A percentile compares a stretch with the other conserved stretches of the same genome.
These are phyloP conservation scores for Aphrocallistes beatrix DNA, from an alignment of 37 sponge, comb jelly and placozoan genomes.

Conservation along the genomic window DNA sequence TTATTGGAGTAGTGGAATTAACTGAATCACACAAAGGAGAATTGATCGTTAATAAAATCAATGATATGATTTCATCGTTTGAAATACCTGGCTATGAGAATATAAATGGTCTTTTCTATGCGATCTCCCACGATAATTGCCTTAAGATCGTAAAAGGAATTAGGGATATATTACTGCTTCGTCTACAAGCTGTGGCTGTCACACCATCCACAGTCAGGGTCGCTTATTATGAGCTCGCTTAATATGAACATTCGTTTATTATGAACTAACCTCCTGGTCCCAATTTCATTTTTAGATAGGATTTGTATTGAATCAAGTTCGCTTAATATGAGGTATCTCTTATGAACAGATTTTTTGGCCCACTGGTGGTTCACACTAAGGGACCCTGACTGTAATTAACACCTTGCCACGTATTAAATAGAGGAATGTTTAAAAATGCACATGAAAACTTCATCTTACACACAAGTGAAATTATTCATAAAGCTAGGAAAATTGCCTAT, in stretches of 20 bases:
- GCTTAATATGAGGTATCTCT: too few relatives aligned
- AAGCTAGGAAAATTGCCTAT: not conserved
- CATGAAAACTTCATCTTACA: not conserved
- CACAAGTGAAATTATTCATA: not conserved
- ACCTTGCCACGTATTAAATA: not conserved
- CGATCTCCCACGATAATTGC: not conserved
- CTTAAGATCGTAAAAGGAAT: not conserved
- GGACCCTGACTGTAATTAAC: too few relatives aligned
- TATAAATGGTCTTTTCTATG: not conserved
- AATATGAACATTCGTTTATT: too few relatives aligned
- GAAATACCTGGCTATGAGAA: not conserved
- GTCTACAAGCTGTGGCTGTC: not conserved
- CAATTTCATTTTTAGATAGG: too few relatives aligned
- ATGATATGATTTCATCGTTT: not conserved
- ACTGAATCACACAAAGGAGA: not conserved
- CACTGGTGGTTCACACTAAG: too few relatives aligned
- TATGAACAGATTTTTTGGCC: too few relatives aligned
- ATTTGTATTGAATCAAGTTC: too few relatives aligned
- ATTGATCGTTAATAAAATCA: not conserved
- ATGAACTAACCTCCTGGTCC: too few relatives aligned
- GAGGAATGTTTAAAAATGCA: not conserved
- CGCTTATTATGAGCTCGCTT: too few relatives aligned
- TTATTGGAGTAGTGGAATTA: not conserved
- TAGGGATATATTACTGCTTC: not conserved
- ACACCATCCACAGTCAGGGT: too few relatives aligned